These are phyloP conservation scores for Speoplatyrhinus poulsoni DNA, from an alignment of 2,113 vertebrate genomes.

Conservation along the genomic window DNA sequence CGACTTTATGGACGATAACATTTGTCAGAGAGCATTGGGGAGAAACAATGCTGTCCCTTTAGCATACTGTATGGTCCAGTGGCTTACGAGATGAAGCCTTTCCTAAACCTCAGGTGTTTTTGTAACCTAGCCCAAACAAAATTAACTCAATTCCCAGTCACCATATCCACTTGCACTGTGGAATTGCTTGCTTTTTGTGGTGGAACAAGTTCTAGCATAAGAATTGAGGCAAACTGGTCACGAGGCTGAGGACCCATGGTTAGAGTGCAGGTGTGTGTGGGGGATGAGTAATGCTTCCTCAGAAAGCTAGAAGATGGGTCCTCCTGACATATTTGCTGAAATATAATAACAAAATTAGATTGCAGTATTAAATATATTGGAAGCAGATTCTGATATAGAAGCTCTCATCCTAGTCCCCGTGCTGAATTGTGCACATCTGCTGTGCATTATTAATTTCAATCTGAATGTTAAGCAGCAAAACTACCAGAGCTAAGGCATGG, in stretches of 20 bases:
- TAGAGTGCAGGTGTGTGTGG: slow-evolving; percentile 56
- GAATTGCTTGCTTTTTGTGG: slow-evolving; percentile 63
- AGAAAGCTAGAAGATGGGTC: slow-evolving; percentile 2
- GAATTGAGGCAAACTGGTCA: slow-evolving; percentile 51
- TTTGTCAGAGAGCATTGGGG: neutral
- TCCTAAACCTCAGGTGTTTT: slow-evolving; percentile 28
- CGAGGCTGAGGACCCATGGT: slow-evolving; percentile 37
- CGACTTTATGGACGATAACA: neutral
- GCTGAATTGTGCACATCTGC: slow-evolving; percentile 22
- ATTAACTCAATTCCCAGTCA: slow-evolving; percentile 43
- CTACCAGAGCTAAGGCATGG: slow-evolving; percentile 10
- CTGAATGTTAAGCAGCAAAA: slow-evolving; percentile 29
- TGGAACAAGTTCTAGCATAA: slow-evolving; percentile 55
- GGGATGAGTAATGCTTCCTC: slow-evolving; percentile 9
- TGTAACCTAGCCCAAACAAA: slow-evolving; percentile 50
- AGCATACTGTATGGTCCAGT: slow-evolving; percentile 31
- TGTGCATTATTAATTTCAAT: slow-evolving; percentile 54
- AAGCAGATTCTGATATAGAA: slow-evolving; percentile 6
- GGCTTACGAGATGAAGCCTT: slow-evolving; percentile 41
- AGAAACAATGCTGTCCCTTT: slow-evolving; percentile 6
- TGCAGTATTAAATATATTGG: slow-evolving; percentile 22
- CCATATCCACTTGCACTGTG: slow-evolving; percentile 25
- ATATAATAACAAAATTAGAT: slow-evolving; percentile 19
- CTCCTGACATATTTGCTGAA: slow-evolving; percentile 2
- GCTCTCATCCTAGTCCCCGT: neutral